Base-by-base conservation (phyloP, 2,888 invertebrate species). In the Formica aserva region DNA sequence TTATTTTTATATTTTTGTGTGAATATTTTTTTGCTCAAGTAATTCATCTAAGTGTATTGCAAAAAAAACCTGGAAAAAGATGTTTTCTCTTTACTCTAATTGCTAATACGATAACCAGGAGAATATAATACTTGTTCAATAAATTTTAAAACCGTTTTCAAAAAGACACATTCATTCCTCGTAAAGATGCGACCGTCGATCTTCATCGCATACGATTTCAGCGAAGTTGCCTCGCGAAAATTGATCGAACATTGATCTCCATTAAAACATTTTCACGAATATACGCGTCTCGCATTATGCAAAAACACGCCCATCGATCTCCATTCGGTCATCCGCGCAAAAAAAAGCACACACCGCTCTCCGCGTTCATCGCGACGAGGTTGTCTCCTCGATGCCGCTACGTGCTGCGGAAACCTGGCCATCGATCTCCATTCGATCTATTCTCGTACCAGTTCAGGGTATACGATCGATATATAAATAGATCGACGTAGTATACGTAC, bases 351-450 rank as follows among this genome's bases (percentile, higher is more conserved):
- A 52, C n/a, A n/a, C 6, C 18, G 45, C 48, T 48, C 6, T 48
- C 22, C 32, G 18, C 45, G 67, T 8, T 63, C 63, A 29, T 77
- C 35, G 18, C 67, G 15, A 41, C 15, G 69, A 35, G 67, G 80
- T 62, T 60, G 84, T 82, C 65, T 83, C 67, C n/a, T 6, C 18
- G 41, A 13, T 18, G 48, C 29, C n/a, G 18, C 26, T 18, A 15
- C 13, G 29, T 78, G 63, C 65, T 55, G 81, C 71, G 82, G 69
- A 72, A 84, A 77, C 81, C 65, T 82, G 87, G 65, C 83, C 71
- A 88, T 89, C 89, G 85, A 89, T 90, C 88, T 90, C 87, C 86
- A 87, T 90, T 88, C 86, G 86, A 89, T 87, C 88, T 86, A 83
- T 83, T 88, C 85, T 82, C 83, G 84, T 60, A 87, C 84, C 76